Evolutionary conservation across 2,113 vertebrate genomes (phyloP), one percentile per base, ranked within the genome.

Genomic region (Catagonus wagneri): DNA sequence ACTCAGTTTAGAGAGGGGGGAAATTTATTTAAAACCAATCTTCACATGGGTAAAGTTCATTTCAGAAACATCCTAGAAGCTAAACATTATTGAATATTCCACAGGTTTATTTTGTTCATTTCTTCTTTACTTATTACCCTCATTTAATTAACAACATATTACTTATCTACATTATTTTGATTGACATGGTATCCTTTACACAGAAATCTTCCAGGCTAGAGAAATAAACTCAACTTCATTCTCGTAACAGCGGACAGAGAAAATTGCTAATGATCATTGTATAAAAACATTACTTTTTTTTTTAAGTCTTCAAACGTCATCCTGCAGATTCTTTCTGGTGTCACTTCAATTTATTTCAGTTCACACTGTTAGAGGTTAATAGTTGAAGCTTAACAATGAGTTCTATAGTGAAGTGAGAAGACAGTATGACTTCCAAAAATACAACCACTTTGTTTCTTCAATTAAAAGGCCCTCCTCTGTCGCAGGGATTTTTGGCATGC

Each of bases 111-210:
- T 92, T 69, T 75, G 39, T 95, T 92, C 50, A 34, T 0, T 36
- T 69, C 29, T 86, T 90, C 14, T 29, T 96, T 78, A 56, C 16
- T 72, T 3, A 71, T 50, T 56, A 63, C 4, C 4, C 1, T 12
- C 39, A 60, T 25, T 97, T 92, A 90, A 87, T 75, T 92, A 84
- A 75, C 2, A n/a, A 23, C 52, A 52, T 52, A 23, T 54, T 80
- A 71, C 12, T 52, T 61, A 63, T 69, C 25, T 29, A 29, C 19
- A 6, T 54, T 79, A 52, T 76, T 74, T 34, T 36, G 50, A 36
- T 60, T 65, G 8, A 9, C 52, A 54, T 8, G n/a, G 58, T 71
- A 71, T 68, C 7, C 9, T 83, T 79, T 69, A 71, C 13, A 60
- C 13, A 76, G 2, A 80, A 75, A 83, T 75, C 44, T 69, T 27